Percentiles rank a stretch among this genome's conserved stretches.
These are phyloP conservation scores for Paraescarpia echinospica DNA, from an alignment of 1,140 invertebrate species.

Conservation along the genomic window DNA sequence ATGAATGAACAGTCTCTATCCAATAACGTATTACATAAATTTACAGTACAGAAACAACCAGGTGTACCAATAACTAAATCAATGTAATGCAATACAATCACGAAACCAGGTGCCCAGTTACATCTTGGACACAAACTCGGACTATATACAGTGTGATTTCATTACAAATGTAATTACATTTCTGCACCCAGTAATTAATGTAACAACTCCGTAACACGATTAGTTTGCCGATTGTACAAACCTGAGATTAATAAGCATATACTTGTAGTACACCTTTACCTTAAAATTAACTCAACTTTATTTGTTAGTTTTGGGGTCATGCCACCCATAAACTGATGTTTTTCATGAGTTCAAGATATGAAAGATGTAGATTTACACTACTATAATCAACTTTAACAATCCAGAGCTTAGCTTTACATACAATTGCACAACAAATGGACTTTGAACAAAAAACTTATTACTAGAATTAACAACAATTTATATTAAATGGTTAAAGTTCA, in stretches of 20 bases:
- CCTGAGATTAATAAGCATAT: background rate
- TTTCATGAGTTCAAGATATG: background rate
- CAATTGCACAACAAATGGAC: background rate
- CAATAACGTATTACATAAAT: background rate
- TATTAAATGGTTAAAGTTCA: background rate
- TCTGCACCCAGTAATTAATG: background rate
- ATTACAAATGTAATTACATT: background rate
- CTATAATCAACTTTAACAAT: background rate
- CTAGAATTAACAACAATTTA: background rate
- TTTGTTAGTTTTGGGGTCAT: background rate
- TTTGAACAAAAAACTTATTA: background rate
- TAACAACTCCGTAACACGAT: background rate
- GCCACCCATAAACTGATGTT: background rate
- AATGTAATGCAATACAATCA: background rate
- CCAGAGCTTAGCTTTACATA: background rate
- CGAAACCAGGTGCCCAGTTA: background rate
- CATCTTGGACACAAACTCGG: background rate
- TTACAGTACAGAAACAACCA: background rate
- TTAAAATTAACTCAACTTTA: background rate
- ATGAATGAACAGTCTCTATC: background rate
- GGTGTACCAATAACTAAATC: background rate
- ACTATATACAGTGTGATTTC: background rate
- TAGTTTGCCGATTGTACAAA: background rate
- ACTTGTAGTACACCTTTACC: background rate
- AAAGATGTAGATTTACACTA: background rate